A percentile compares a stretch with the other conserved stretches of the same genome.
These are phyloP conservation scores for Prionailurus viverrinus DNA, from an alignment of 2,113 vertebrate species.

Conservation along the genomic window DNA sequence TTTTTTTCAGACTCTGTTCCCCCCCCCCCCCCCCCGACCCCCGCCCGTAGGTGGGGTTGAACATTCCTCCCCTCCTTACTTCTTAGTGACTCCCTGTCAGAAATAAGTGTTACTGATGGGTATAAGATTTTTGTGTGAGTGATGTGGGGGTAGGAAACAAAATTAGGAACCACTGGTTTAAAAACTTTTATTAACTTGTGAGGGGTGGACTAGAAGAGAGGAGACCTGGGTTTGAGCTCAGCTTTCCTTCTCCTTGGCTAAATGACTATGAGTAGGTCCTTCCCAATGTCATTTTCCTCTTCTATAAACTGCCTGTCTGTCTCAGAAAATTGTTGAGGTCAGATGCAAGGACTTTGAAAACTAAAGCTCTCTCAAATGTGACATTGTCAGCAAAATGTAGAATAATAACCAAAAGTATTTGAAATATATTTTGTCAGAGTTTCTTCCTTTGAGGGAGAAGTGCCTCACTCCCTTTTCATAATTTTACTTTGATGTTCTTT, in stretches of 20 bases:
- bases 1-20: neutral
- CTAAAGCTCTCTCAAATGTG: neutral
- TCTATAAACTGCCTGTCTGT: neutral
- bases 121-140: neutral
- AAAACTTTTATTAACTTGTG: neutral
- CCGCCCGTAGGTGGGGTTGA: neutral
- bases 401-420: conserved; percentile 40
- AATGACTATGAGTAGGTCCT: neutral
- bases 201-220: neutral
- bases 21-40: too few relatives aligned
- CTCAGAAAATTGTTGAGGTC: neutral
- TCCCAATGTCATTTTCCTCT: neutral
- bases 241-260: neutral
- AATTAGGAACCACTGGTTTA: neutral
- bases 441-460: neutral
- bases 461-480: neutral
- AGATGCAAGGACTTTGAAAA: conserved; percentile 34
- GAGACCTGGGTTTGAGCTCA: neutral
- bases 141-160: neutral
- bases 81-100: neutral
- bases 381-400: conserved; percentile 1
- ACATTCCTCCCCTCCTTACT: neutral
- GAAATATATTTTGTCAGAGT: neutral
- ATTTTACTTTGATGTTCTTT: neutral
- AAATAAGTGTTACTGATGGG: neutral